Conservation (phyloP, 2,888 invertebrate genomes). For the Trachelus stipa region DNA sequence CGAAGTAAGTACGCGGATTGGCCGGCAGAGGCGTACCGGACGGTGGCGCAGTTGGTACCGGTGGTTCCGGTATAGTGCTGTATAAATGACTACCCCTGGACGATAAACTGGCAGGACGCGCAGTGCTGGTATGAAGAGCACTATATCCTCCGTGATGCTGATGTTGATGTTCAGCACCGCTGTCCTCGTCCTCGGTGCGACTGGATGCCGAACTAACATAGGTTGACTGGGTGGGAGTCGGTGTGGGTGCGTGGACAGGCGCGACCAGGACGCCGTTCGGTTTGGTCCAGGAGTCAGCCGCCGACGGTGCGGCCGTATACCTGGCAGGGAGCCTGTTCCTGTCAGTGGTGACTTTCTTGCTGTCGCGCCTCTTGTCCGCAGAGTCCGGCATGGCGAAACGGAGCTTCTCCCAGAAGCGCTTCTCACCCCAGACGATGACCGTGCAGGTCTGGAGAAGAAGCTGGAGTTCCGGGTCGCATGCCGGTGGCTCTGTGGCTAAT, state of each 20-base stretch:
- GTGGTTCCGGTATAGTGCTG: conserved; percentile 64
- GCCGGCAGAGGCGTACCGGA: conserved; percentile 42
- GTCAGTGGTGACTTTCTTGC: conserved; percentile 34
- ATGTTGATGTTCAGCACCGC: conserved; percentile 72
- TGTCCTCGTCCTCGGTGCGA: conserved; percentile 74
- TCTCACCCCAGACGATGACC: conserved; percentile 80
- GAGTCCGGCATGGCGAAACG: conserved; percentile 82
- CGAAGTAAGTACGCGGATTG: conserved; percentile 65
- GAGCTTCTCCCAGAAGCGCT: conserved; percentile 88
- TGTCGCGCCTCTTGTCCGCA: conserved; percentile 59
- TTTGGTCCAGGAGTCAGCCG: conserved; percentile 79
- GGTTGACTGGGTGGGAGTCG: conserved; percentile 75
- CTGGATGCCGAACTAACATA: conserved; percentile 71
- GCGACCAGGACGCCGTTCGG: conserved; percentile 56
- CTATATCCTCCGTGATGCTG: conserved; percentile 68
- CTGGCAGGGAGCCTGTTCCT: conserved; percentile 71
- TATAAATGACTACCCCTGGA: conserved; percentile 62
- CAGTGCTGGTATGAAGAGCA: conserved; percentile 49
- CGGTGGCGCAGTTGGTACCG: conserved; percentile 35
- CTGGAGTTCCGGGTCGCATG: conserved; percentile 82
- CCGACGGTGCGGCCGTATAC: conserved; percentile 81
- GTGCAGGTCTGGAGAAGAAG: conserved; percentile 78
- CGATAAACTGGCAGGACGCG: conserved; percentile 57
- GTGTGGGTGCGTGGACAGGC: conserved; percentile 69
- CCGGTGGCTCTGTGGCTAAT: conserved; percentile 77